These are phyloP conservation scores for Leptinotarsa texana DNA, from an alignment of 1,140 invertebrate species.

Conservation along the genomic window DNA sequence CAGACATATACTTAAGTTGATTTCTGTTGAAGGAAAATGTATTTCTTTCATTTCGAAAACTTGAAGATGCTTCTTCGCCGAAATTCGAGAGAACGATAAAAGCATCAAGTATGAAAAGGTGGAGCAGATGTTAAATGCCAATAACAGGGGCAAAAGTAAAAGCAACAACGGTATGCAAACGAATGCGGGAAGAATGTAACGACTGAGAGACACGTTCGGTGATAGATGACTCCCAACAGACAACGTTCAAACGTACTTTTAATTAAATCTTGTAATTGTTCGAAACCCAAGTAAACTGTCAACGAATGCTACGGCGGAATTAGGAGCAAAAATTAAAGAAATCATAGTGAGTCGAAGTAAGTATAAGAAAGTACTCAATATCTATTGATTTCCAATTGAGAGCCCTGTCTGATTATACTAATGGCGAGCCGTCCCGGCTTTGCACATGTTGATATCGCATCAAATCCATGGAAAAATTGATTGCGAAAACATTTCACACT, in stretches of 20 bases:
- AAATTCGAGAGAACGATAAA: background rate
- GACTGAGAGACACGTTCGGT: conserved; percentile 51
- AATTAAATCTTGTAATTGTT: conserved; percentile 58
- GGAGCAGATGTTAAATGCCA: conserved; percentile 24
- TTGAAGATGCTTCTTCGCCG: too few relatives aligned
- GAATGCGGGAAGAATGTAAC: conserved; percentile 50
- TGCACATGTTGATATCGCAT: too few relatives aligned
- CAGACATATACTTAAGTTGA: too few relatives aligned
- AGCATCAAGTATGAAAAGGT: conserved; percentile 19
- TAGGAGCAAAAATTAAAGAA: background rate
- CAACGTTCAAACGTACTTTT: conserved; percentile 54
- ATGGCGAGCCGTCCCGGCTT: too few relatives aligned
- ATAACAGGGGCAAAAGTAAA: conserved; percentile 29
- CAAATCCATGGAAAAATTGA: too few relatives aligned
- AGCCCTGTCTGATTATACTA: too few relatives aligned
- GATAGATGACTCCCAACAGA: conserved; percentile 55
- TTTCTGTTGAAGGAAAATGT: too few relatives aligned
- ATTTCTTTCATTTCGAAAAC: too few relatives aligned
- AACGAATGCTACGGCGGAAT: conserved; percentile 32
- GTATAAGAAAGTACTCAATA: too few relatives aligned
- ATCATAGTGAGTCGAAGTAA: too few relatives aligned
- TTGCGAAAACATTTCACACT: too few relatives aligned
- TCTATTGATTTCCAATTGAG: too few relatives aligned
- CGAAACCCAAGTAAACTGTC: conserved; percentile 45
- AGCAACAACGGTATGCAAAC: conserved; percentile 45